phyloP scores from a whole-genome alignment of 1,140 invertebrate species.

The Battus philenor region DNA sequence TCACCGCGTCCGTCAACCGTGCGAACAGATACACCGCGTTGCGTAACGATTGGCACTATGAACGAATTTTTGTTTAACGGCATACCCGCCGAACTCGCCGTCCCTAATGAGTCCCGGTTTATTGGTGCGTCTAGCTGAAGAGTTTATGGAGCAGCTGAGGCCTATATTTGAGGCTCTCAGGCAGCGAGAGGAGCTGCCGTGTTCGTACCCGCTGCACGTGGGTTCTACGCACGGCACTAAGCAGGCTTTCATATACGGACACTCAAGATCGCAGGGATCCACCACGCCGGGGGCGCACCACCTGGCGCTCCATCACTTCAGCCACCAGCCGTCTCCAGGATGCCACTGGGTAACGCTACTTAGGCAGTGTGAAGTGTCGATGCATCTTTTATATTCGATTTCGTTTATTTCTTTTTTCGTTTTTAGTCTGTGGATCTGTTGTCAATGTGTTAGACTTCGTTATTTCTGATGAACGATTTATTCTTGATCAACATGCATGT shows the following conservation, averaged over 20 bases:
- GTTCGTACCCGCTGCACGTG: conserved; percentile 91
- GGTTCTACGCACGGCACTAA: conserved; percentile 77
- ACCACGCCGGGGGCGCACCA: conserved; percentile 66
- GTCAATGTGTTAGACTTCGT: conserved; percentile 25
- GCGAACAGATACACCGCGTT: conserved; percentile 45
- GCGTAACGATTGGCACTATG: conserved; percentile 72
- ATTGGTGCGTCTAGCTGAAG: conserved; percentile 85
- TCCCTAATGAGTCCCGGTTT: conserved; percentile 64
- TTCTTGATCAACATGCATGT: conserved; percentile 30
- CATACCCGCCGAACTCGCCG: conserved; percentile 34
- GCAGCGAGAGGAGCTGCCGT: conserved; percentile 90
- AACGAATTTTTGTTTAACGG: conserved; percentile 43
- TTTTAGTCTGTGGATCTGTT: conserved; percentile 33
- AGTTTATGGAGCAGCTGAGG: conserved; percentile 94
- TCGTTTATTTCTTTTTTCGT: conserved; percentile 43
- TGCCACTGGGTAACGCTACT: conserved; percentile 71
- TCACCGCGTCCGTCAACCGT: conserved; percentile 46
- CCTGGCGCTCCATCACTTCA: conserved; percentile 68
- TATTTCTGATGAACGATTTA: conserved; percentile 21
- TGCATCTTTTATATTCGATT: conserved; percentile 43
- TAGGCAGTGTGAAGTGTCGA: conserved; percentile 55
- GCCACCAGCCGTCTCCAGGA: conserved; percentile 69
- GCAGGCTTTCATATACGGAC: conserved; percentile 75
- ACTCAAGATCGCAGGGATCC: conserved; percentile 71
- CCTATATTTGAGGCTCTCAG: conserved; percentile 94